Evolutionary conservation across 1,140 invertebrate genomes (phyloP).

Genomic region (Drosophila lini): DNA sequence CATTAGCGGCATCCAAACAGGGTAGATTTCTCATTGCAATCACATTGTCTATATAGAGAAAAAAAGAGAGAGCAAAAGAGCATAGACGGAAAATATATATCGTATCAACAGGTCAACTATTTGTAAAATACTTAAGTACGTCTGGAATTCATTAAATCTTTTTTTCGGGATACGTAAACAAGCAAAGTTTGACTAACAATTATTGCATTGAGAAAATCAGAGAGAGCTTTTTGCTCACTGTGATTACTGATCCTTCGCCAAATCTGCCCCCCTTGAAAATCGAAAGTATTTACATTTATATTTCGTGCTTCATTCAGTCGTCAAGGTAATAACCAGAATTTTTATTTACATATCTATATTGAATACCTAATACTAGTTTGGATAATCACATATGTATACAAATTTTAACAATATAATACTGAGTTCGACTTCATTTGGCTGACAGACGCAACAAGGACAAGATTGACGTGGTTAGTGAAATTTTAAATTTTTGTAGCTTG

Average conservation of each 20-base stretch:
- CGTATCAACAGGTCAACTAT: conserved; percentile 28
- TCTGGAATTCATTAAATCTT: no score
- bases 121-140: background rate
- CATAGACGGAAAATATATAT: conserved; percentile 46
- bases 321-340: no score
- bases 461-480: background rate
- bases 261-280: no score
- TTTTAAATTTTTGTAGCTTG: background rate
- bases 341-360: no score
- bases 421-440: background rate
- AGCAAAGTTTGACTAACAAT: background rate
- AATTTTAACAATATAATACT: no score
- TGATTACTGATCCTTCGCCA: background rate
- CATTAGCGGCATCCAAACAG: conserved; percentile 62
- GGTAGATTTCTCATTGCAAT: conserved; percentile 83
- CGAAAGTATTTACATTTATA: no score
- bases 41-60: conserved; percentile 74
- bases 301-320: no score
- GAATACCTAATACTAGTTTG: no score
- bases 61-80: conserved; percentile 59
- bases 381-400: no score
- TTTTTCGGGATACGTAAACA: background rate
- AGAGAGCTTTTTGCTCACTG: background rate
- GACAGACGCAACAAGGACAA: background rate
- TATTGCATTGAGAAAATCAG: no score